Evolutionary conservation across 1,140 invertebrate genomes (phyloP), one percentile per base, ranked within the genome.

Genomic region (Batillaria attramentaria): DNA sequence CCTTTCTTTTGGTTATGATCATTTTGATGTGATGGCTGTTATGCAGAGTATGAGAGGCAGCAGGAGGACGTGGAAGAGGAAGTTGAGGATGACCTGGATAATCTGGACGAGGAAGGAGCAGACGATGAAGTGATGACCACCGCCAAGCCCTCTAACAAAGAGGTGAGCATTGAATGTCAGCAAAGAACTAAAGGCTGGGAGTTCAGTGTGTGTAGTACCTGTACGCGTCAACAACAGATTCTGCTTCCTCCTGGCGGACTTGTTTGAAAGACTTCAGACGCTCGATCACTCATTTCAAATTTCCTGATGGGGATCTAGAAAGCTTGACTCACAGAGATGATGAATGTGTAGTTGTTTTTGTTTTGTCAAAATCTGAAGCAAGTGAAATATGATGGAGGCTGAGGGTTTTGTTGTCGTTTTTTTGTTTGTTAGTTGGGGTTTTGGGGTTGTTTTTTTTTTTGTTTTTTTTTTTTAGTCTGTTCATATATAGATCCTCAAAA

Each of bases 381-480:
- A n/a, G n/a, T n/a, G n/a, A n/a, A n/a, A n/a, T n/a, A n/a, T n/a
- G n/a, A n/a, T n/a, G n/a, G n/a, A n/a, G n/a, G n/a, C n/a, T n/a
- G n/a, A n/a, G n/a, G n/a, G n/a, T n/a, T n/a, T n/a, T n/a, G n/a
- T n/a, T n/a, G n/a, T n/a, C n/a, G n/a, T n/a, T n/a, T n/a, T n/a
- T n/a, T n/a, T n/a, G n/a, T n/a, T n/a, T n/a, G n/a, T n/a, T n/a
- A n/a, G n/a, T n/a, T n/a, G n/a, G n/a, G n/a, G n/a, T n/a, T n/a
- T n/a, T n/a, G n/a, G n/a, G n/a, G n/a, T n/a, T 24, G 73, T 66
- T 78, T 33, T 39, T 33, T 31, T 5, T 24, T 33, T 72, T 42
- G 46, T 43, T 50, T 81, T 69, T 6, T 60, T 42, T 39, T 73
- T 66, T 84, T n/a, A n/a, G n/a, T n/a, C n/a, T n/a, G n/a, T n/a